Conservation (phyloP, 2,888 invertebrate species). For the Acleris holmiana region DNA sequence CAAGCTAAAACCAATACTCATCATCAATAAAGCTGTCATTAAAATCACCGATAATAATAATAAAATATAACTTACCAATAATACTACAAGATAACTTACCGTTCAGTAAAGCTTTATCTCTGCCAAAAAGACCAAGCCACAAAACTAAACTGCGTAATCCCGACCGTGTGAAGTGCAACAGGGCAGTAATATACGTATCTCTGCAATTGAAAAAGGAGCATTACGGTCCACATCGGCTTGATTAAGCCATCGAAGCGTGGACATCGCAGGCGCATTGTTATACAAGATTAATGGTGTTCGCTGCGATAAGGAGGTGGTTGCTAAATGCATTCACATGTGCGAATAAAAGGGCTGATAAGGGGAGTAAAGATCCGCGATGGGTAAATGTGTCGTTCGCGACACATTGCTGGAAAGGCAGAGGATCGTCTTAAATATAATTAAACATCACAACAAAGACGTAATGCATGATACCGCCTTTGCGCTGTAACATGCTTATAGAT, state of each 20-base stretch:
- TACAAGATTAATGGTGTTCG: slow-evolving; percentile 83
- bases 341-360: slow-evolving; percentile 80
- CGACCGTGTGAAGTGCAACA: slow-evolving; percentile 15
- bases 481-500: no score
- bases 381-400: slow-evolving; percentile 61
- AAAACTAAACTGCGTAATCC: slow-evolving; percentile 5
- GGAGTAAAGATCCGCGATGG: slow-evolving; percentile 70
- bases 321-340: slow-evolving; percentile 84
- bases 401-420: slow-evolving; percentile 40
- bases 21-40: no score
- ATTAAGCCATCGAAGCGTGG: slow-evolving; percentile 76
- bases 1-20: no score
- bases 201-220: slow-evolving; percentile 58
- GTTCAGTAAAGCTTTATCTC: no score
- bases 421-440: slow-evolving; percentile 1
- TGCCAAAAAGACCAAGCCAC: background rate
- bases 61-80: no score
- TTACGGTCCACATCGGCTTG: slow-evolving; percentile 60
- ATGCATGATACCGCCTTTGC: no score
- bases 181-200: slow-evolving; percentile 45
- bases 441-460: background rate
- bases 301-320: slow-evolving; percentile 78
- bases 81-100: no score
- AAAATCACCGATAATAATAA: no score
- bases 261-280: slow-evolving; percentile 76